Conservation (phyloP, 2,797 vertebrate genomes). For the Poecile montanus region DNA sequence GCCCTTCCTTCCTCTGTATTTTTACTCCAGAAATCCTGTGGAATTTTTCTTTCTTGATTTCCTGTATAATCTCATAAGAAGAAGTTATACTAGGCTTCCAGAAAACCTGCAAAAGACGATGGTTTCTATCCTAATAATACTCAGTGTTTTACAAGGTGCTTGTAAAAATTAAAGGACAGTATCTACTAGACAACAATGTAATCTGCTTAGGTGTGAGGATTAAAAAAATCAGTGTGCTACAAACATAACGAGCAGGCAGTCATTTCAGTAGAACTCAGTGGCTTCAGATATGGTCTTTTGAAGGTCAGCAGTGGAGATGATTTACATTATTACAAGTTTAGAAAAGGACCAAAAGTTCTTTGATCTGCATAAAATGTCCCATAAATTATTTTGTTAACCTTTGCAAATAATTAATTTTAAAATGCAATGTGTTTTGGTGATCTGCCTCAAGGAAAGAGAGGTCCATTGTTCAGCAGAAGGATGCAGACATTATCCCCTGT, state of each 20-base stretch:
- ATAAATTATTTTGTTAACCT: constrained; percentile 64
- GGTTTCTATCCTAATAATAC: constrained; percentile 41
- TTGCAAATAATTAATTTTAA: constrained; percentile 60
- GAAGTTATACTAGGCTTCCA: constrained; percentile 15
- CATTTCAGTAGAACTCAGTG: constrained; percentile 46
- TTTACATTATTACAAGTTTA: constrained; percentile 65
- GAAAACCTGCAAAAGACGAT: constrained; percentile 21
- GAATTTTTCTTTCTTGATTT: background rate
- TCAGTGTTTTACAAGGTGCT: constrained; percentile 51
- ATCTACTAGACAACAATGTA: constrained; percentile 44
- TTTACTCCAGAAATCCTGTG: background rate
- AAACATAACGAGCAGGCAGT: constrained; percentile 35
- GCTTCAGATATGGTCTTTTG: constrained; percentile 68
- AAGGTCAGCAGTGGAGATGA: constrained; percentile 68
- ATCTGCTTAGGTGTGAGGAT: constrained; percentile 55
- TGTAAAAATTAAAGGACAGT: constrained; percentile 59
- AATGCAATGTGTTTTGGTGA: constrained; percentile 5
- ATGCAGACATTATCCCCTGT: background rate
- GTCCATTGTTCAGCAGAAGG: background rate
- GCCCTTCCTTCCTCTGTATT: background rate
- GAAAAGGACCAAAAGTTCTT: constrained; percentile 51
- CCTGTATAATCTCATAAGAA: background rate
- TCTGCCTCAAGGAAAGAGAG: background rate
- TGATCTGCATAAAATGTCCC: constrained; percentile 41
- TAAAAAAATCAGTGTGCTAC: constrained; percentile 50